Evolutionary conservation across 2,113 vertebrate species (phyloP), one percentile per base, ranked within the genome.

Genomic region (Columba livia): DNA sequence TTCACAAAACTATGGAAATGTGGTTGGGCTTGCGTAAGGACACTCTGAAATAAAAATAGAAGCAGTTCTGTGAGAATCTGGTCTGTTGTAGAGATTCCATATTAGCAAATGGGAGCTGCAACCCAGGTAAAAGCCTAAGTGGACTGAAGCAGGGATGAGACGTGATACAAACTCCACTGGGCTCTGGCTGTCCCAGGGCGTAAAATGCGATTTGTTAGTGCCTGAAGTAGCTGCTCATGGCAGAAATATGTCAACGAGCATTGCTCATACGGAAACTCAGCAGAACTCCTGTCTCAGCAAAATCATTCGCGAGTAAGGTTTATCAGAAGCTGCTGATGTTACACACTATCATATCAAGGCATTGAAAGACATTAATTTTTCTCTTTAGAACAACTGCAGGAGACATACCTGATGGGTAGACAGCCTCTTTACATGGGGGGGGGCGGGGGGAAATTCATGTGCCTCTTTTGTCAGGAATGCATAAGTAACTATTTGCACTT

Each of bases 401-500:
- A 86, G 75, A 58, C 20, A 8, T 74, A 94, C 60, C 65, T 78
- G 77, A 90, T 51, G 60, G 92, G 58, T 88, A 31, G 60, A 62
- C 11, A 10, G 80, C 82, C 69, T 94, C 0, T 1, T 62, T 74
- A 62, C 2, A 1, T 87, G 70, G 85, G 32, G n/a, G 44, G 66
- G 50, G 81, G 70, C 83, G 32, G n/a, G 44, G 66, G 50, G 81
- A 88, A 64, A 90, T 90, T 93, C 34, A 74, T 80, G 82, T 86
- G 90, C 61, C 7, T 93, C 66, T 60, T 44, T 93, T 31, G 25
- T 94, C 92, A 85, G 85, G 92, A 94, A 85, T 50, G 77, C 64
- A 88, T 88, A 97, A 96, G 71, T 89, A 82, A 83, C 85, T 88
- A 88, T 77, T 96, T 95, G 69, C 80, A 67, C 57, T 94, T 92